Evolutionary conservation across 2,797 vertebrate species (phyloP).

Genomic region (Novumbra hubbsi): DNA sequence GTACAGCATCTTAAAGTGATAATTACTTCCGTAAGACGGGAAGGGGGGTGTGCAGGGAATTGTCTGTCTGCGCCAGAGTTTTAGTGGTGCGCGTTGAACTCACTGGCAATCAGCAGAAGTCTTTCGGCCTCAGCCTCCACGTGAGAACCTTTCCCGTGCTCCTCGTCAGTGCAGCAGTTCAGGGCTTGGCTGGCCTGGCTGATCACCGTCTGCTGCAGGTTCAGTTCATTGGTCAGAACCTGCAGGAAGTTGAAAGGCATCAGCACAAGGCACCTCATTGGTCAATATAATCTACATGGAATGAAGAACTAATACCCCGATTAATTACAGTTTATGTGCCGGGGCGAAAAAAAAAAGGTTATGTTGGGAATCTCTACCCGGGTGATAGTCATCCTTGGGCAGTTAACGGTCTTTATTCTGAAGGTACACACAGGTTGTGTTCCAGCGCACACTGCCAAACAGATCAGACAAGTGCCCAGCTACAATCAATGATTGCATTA

Average conservation of each 20-base stretch:
- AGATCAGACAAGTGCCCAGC: no score
- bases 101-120: slow-evolving; percentile 91
- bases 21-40: no score
- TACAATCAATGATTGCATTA: no score
- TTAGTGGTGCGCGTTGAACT: slow-evolving; percentile 39
- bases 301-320: background rate
- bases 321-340: background rate
- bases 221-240: slow-evolving; percentile 89
- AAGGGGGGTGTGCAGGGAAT: background rate
- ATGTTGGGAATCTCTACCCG: no score
- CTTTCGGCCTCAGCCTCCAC: slow-evolving; percentile 96
- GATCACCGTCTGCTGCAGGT: slow-evolving; percentile 94
- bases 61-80: background rate
- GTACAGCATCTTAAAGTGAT: no score
- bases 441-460: no score
- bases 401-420: no score
- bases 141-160: slow-evolving; percentile 93
- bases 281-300: background rate
- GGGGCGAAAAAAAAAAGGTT: background rate
- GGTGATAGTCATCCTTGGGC: no score
- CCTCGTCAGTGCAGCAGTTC: slow-evolving; percentile 95
- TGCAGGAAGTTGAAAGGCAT: slow-evolving; percentile 43
- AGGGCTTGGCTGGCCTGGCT: slow-evolving; percentile 96
- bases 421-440: no score
- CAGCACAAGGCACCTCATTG: background rate